These are phyloP conservation scores for Hermatobates lingyangjiaoensis DNA, from an alignment of 1,140 invertebrate genomes.

Conservation along the genomic window DNA sequence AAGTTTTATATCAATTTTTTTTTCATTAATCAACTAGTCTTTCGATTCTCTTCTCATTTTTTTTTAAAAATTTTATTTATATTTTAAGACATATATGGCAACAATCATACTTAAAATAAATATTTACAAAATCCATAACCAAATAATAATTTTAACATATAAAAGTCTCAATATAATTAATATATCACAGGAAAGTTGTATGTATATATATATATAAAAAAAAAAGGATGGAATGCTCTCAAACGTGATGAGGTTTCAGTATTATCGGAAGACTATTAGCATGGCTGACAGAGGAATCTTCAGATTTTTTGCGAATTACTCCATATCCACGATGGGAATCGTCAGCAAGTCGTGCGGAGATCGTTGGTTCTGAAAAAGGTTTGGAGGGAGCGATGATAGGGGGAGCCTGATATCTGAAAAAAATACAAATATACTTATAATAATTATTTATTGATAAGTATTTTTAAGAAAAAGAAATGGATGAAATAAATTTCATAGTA, in stretches of 20 bases:
- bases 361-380: neutral
- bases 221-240: too few relatives aligned
- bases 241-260: neutral
- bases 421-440: neutral
- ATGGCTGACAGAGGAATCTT: neutral
- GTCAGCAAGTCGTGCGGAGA: constrained; percentile 36
- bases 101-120: too few relatives aligned
- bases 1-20: too few relatives aligned
- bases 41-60: too few relatives aligned
- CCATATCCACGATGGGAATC: constrained; percentile 60
- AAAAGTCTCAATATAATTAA: too few relatives aligned
- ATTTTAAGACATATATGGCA: too few relatives aligned
- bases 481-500: neutral
- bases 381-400: neutral
- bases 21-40: too few relatives aligned
- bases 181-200: too few relatives aligned
- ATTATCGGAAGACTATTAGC: neutral
- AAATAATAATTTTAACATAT: too few relatives aligned
- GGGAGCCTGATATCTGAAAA: constrained; percentile 5
- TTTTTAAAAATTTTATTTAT: too few relatives aligned
- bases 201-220: too few relatives aligned
- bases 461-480: neutral
- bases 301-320: constrained; percentile 43
- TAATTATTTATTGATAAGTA: neutral
- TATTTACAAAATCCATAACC: too few relatives aligned